These are phyloP conservation scores for Poecilia picta DNA, from an alignment of 2,797 vertebrate genomes.

Conservation along the genomic window DNA sequence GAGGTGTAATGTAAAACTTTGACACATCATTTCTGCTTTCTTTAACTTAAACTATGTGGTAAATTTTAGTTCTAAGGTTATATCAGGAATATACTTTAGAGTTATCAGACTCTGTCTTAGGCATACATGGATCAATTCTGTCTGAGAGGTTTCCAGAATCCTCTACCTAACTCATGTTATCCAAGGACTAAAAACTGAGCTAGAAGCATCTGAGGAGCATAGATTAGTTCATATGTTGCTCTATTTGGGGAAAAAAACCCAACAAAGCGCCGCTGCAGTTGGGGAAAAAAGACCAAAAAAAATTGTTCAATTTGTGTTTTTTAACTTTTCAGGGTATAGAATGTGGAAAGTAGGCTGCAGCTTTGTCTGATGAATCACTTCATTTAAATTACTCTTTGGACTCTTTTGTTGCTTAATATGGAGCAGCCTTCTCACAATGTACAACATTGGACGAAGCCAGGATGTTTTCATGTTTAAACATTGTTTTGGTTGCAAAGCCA, in stretches of 20 bases:
- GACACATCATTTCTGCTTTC: neutral
- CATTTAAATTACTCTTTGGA: neutral
- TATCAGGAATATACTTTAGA: neutral
- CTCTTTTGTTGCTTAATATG: neutral
- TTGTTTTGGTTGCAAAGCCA: neutral
- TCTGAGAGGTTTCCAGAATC: neutral
- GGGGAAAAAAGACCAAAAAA: neutral
- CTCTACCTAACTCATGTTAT: neutral
- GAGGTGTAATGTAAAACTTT: neutral
- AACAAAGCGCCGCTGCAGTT: neutral
- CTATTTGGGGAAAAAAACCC: neutral
- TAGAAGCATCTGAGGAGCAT: neutral
- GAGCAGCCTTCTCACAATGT: neutral
- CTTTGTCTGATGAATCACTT: neutral
- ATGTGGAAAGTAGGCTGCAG: neutral
- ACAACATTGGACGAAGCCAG: neutral
- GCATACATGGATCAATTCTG: neutral
- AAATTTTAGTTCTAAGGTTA: neutral
- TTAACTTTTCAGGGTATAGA: neutral
- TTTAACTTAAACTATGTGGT: neutral
- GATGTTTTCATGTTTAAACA: conserved; percentile 4
- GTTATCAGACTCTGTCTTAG: neutral
- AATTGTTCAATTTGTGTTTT: neutral
- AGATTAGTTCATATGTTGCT: neutral
- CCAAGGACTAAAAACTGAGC: neutral